Evolutionary conservation across 1,140 invertebrate genomes (phyloP).

Genomic region (Danaus plexippus): DNA sequence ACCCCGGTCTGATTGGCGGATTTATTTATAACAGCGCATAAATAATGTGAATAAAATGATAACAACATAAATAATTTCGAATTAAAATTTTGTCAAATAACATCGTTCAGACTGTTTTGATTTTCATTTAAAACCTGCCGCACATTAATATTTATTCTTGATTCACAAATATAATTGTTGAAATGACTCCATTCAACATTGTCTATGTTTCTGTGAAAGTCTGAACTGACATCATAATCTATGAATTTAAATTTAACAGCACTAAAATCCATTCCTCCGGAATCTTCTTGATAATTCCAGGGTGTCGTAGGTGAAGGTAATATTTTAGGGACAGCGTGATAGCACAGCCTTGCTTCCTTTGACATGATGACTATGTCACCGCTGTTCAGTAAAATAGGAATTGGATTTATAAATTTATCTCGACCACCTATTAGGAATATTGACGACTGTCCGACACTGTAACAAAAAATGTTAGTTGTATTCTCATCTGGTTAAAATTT

Average conservation of each 20-base stretch:
- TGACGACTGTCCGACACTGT: conserved; percentile 88
- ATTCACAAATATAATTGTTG: conserved; percentile 45
- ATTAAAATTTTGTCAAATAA: conserved; percentile 27
- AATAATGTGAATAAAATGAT: conserved; percentile 10
- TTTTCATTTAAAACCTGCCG: conserved; percentile 59
- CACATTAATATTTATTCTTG: conserved; percentile 65
- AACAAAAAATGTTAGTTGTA: conserved; percentile 25
- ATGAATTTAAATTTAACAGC: conserved; percentile 36
- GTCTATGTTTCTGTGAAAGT: conserved; percentile 35
- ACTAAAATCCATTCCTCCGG: conserved; percentile 13
- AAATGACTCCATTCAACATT: conserved; percentile 38
- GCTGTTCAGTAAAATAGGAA: conserved; percentile 80
- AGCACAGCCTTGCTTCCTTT: conserved; percentile 80
- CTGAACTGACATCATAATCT: conserved; percentile 22
- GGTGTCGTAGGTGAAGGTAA: conserved; percentile 60
- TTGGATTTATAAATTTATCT: conserved; percentile 76
- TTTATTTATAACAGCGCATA: conserved; percentile 2
- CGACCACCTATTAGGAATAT: conserved; percentile 88
- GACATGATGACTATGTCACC: conserved; percentile 90
- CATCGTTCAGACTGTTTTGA: conserved; percentile 40
- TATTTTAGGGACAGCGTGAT: conserved; percentile 89
- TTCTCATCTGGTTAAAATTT: too few relatives aligned
- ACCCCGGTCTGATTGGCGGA: too few relatives aligned
- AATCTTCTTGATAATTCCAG: conserved; percentile 62
- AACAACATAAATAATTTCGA: conserved; percentile 17